phyloP scores from a whole-genome alignment of 2,888 invertebrate genomes.

The Buathra laborator region DNA sequence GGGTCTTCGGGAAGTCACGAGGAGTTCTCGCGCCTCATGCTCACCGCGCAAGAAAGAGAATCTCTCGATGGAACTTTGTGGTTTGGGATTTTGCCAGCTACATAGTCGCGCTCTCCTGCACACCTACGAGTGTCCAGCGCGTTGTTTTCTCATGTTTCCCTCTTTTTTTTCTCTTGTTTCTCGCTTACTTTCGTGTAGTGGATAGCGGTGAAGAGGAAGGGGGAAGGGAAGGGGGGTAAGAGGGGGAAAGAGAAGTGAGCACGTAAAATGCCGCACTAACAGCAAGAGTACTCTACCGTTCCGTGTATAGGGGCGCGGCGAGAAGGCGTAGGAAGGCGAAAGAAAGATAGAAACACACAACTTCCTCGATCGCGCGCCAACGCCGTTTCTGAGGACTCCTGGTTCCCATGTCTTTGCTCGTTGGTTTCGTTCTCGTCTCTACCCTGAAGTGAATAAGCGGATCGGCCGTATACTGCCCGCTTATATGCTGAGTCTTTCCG shows the following conservation, averaged over 20 bases:
- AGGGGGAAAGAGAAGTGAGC: background rate
- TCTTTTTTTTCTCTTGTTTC: conserved; percentile 1
- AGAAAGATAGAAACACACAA: conserved; percentile 63
- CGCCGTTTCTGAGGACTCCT: conserved; percentile 48
- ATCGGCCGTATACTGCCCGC: conserved; percentile 25
- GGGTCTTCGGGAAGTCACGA: background rate
- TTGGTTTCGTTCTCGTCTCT: conserved; percentile 61
- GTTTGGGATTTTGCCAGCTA: conserved; percentile 22
- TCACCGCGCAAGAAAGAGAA: background rate
- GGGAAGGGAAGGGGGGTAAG: background rate
- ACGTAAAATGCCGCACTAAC: conserved; percentile 13
- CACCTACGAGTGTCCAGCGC: conserved; percentile 23
- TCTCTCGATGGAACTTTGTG: conserved; percentile 9
- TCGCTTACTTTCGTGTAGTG: conserved; percentile 10
- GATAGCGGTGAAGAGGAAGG: too few species aligned
- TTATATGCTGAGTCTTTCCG: conserved; percentile 82
- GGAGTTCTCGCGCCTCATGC: background rate
- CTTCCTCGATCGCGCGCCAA: conserved; percentile 76
- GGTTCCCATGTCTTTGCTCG: conserved; percentile 81
- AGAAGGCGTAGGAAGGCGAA: conserved; percentile 54
- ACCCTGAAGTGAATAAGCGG: conserved; percentile 31
- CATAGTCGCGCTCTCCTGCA: conserved; percentile 41
- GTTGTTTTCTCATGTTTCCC: conserved; percentile 36
- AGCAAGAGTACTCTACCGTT: conserved; percentile 36
- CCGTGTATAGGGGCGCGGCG: conserved; percentile 48